Evolutionary conservation across 2,113 vertebrate species (phyloP).

Genomic region (Corydoras sp.): DNA sequence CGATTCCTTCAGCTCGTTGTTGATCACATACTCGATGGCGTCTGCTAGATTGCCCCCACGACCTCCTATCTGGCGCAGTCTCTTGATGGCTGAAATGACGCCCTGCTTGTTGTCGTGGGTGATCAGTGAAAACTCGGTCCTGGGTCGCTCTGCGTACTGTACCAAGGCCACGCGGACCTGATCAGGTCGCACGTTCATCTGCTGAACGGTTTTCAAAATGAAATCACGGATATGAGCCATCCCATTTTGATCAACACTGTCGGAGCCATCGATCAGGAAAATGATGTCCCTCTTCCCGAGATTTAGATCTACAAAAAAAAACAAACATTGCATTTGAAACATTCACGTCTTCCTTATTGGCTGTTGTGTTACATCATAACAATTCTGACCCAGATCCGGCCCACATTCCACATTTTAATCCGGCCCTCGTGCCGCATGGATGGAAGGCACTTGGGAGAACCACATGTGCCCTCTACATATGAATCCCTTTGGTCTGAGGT

Average conservation of each 20-base stretch:
- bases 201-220: constrained; percentile 71
- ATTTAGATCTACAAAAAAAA: constrained; percentile 49
- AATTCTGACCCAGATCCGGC: too few relatives aligned
- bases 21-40: constrained; percentile 76
- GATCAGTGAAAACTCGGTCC: constrained; percentile 81
- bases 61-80: constrained; percentile 77
- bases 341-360: too few relatives aligned
- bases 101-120: constrained; percentile 67
- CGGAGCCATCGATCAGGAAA: constrained; percentile 90
- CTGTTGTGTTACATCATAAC: too few relatives aligned
- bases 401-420: too few relatives aligned
- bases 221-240: constrained; percentile 88
- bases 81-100: constrained; percentile 69
- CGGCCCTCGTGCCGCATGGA: too few relatives aligned
- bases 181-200: constrained; percentile 75
- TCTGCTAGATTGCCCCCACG: constrained; percentile 72
- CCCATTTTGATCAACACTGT: constrained; percentile 55
- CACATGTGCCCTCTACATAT: too few relatives aligned
- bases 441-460: too few relatives aligned
- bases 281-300: constrained; percentile 81
- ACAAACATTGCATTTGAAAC: too few relatives aligned
- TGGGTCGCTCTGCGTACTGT: constrained; percentile 77
- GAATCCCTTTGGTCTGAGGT: too few relatives aligned
- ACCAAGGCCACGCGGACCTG: constrained; percentile 77
- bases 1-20: constrained; percentile 73